Evolutionary conservation across 2,113 vertebrate genomes (phyloP), one percentile per base, ranked within the genome.

Genomic region (Ochotona princeps): DNA sequence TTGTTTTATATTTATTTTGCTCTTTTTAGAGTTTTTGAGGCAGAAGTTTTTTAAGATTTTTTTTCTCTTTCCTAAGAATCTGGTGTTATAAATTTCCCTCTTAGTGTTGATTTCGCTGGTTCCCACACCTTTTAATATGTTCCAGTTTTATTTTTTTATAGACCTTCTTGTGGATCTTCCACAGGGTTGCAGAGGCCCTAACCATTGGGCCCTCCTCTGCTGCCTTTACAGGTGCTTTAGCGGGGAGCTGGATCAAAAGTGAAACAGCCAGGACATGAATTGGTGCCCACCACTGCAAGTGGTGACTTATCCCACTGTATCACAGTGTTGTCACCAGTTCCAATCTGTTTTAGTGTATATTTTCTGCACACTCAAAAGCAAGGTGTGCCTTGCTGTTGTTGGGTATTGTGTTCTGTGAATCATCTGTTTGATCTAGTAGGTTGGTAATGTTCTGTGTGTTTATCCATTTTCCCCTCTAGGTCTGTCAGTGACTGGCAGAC

Each of bases 1-100:
- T 93, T 78, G 7, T 28, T 72, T 91, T 32, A 44, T 14, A 32
- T 81, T 92, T 90, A 79, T 87, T 61, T 93, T 93, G 30, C 3
- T 73, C 9, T 72, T 91, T 82, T 81, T 60, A 70, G 30, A 2
- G 4, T 73, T 75, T 95, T 89, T 82, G 47, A 60, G 44, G 1
- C 49, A 8, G 26, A 84, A 72, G 30, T 26, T 49, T 54, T 9
- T 61, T 84, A 25, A 87, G 63, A 80, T 25, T n/a, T 51, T 90
- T 67, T 49, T 12, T 76, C 17, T 83, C 74, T 78, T 65, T 44
- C 38, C 44, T 85, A 54, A 85, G 23, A 23, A 63, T 20, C 78
- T 87, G 28, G 26, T 92, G 25, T 47, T 86, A 32, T 47, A n/a
- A 61, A 47, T 86, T 89, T 78, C n/a, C 38, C 38, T 78, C 66